Evolutionary conservation across 1,140 invertebrate genomes (phyloP).

Genomic region (Chelonus insularis): DNA sequence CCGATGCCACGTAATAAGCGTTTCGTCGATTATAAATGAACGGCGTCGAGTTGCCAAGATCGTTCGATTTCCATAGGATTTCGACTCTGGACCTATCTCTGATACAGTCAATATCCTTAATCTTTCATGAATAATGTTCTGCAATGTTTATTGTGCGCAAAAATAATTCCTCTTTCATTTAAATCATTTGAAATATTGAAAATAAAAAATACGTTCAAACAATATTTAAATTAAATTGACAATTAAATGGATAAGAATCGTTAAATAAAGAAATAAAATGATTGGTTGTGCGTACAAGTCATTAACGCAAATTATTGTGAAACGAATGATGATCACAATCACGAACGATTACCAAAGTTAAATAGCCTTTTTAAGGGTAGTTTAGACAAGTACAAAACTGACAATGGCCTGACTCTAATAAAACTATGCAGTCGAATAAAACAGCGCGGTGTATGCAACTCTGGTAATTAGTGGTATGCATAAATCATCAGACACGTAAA

Average conservation of each 20-base stretch:
- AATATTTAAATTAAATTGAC: no score
- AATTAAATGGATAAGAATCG: no score
- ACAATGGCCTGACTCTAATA: background rate
- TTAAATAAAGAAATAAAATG: no score
- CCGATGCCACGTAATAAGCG: slow-evolving; percentile 40
- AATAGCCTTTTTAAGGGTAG: background rate
- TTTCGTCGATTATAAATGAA: slow-evolving; percentile 44
- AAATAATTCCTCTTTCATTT: no score
- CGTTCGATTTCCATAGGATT: background rate
- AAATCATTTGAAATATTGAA: no score
- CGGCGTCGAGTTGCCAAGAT: slow-evolving; percentile 12
- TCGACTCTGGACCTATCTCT: background rate
- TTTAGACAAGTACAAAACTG: background rate
- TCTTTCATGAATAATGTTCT: no score
- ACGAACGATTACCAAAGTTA: no score
- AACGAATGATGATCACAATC: no score
- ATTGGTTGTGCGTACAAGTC: no score
- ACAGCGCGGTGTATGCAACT: slow-evolving; percentile 46
- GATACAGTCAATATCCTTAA: background rate
- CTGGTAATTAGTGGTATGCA: slow-evolving; percentile 60
- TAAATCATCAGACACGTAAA: slow-evolving; percentile 56
- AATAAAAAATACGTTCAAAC: no score
- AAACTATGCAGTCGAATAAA: slow-evolving; percentile 45
- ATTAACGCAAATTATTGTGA: no score
- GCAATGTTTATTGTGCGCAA: no score